phyloP scores from a whole-genome alignment of 2,113 vertebrate genomes.

The Oncorhynchus clarkii region DNA sequence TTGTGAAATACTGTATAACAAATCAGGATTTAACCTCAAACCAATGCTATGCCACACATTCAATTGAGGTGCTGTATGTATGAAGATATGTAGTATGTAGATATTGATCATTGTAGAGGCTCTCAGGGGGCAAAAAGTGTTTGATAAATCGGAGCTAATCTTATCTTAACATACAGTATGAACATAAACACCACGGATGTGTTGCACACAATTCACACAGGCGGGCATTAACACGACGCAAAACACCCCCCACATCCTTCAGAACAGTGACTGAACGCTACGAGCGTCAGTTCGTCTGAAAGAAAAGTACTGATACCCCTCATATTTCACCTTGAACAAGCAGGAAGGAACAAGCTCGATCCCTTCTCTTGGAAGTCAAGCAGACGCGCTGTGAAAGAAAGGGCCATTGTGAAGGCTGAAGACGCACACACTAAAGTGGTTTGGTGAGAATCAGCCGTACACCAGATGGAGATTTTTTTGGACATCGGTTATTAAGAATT shows the following conservation, averaged over 20 bases:
- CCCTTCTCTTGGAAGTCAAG: not conserved
- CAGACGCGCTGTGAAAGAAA: not conserved
- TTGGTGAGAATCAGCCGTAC: slow-evolving; percentile 66
- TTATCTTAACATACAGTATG: not conserved
- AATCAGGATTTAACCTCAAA: not conserved
- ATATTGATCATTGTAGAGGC: not conserved
- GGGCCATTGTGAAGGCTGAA: not conserved
- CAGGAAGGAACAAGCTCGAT: not conserved
- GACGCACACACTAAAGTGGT: slow-evolving; percentile 49
- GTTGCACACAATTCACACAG: not conserved
- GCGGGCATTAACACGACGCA: not conserved
- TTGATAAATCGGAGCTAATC: not conserved
- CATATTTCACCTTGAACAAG: not conserved
- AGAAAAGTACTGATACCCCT: not conserved
- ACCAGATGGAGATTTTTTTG: slow-evolving; percentile 68
- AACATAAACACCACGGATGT: not conserved
- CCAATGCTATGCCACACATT: not conserved
- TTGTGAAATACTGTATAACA: not conserved
- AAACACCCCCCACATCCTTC: not conserved
- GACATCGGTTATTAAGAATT: slow-evolving; percentile 78
- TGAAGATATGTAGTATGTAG: not conserved
- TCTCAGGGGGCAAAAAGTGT: not conserved
- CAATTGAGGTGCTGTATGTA: not conserved
- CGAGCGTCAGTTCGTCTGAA: not conserved
- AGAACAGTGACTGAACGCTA: not conserved